Evolutionary conservation across 1,140 invertebrate genomes (phyloP), one percentile per base, ranked within the genome.

Genomic region (Hormaphis cornu): DNA sequence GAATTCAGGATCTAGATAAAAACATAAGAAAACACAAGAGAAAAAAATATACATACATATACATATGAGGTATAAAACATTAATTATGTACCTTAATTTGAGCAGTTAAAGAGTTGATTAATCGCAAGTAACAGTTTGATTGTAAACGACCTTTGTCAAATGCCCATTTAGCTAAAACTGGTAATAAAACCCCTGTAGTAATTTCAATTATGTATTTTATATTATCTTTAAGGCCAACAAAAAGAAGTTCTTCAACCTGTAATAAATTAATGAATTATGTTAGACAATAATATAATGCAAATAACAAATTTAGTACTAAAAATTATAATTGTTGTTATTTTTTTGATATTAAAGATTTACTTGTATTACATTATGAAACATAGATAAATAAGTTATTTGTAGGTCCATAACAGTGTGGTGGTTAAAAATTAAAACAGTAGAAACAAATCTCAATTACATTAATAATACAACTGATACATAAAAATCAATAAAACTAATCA

Each of bases 161-260:
- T 8, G 86, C 83, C 87, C 87, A 89, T 71, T 83, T 81, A 0
- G 85, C 85, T 56, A 85, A 72, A 22, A 84, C 81, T 5, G 83
- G 82, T 52, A 85, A 74, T 54, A 86, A 75, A 35, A 82, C 70
- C 48, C 78, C 75, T 14, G 75, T 75, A 2, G 80, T 78, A 40
- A 79, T 74, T 28, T 81, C 78, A 3, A 82, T 75, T 18, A 87
- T 84, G 69, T 77, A 74, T n/a, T 77, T 71, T 46, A 80, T 80
- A 6, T 76, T 61, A 74, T 86, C 84, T 42, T 82, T 77, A 14
- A 86, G 75, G 26, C 81, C 81, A 20, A 79, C 80, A 37, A 85
- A 74, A 0, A 83, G 79, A 33, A 86, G 74, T 74, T 85, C 82
- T 74, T 84, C 83, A 70, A 83, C 83, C 79, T 85, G 74, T 46